Evolutionary conservation across 1,140 invertebrate genomes (phyloP).

Genomic region (Tetragnatha versicolor): DNA sequence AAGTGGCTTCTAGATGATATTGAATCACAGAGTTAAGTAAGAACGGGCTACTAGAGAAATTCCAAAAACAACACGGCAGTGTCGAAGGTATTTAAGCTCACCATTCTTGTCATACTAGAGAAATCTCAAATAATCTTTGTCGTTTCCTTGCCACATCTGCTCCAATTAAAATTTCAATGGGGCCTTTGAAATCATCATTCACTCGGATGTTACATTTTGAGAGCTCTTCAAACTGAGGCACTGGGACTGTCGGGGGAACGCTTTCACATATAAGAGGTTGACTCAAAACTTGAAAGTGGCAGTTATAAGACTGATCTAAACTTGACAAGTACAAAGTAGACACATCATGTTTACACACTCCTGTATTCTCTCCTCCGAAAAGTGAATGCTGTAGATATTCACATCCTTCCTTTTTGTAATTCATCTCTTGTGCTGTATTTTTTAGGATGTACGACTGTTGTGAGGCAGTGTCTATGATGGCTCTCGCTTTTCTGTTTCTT

Average conservation of each 20-base stretch:
- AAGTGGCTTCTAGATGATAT: neutral
- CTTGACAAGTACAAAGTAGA: neutral
- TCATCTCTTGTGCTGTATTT: neutral
- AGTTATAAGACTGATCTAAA: neutral
- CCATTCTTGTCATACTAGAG: neutral
- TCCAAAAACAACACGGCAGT: neutral
- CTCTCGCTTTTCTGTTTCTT: neutral
- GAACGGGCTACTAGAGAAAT: neutral
- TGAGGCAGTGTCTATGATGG: neutral
- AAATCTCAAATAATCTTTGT: neutral
- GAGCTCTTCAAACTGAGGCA: neutral
- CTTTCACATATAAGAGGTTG: neutral
- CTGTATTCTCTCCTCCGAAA: neutral
- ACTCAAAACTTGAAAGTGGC: neutral
- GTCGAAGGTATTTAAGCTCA: neutral
- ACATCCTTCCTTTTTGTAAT: neutral
- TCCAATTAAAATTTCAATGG: slow-evolving; percentile 13
- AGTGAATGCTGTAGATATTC: slow-evolving; percentile 5
- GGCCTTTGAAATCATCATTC: neutral
- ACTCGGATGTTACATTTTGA: neutral
- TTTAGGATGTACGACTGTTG: neutral
- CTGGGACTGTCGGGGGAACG: neutral
- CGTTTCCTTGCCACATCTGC: slow-evolving; percentile 20
- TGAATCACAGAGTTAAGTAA: neutral
- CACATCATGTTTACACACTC: neutral